Base-by-base conservation (phyloP, 2,888 invertebrate species). In the Cotesia congregata region DNA sequence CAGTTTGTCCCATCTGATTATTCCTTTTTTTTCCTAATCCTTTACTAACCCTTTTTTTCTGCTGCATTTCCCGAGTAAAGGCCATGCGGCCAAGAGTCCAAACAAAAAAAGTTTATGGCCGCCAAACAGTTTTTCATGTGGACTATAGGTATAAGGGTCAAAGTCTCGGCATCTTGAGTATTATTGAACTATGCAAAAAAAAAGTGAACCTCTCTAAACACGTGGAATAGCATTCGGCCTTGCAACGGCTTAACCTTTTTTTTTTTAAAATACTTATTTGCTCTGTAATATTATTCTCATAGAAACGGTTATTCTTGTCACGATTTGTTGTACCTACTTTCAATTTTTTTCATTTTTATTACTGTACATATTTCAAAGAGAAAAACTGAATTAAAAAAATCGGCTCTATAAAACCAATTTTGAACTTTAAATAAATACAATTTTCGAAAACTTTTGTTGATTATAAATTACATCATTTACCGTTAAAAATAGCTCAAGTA, bases 81-180 rank as follows among this genome's bases (percentile, higher is more conserved):
- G 40, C 40, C 6, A 30, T 15, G 17, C 30, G 38, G 20, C 17
- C 50, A 7, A 50, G 9, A 67, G 50, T 39, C 9, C n/a, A 62
- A 62, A 65, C 20, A 73, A 73, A 73, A 72, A 73, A 67, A 38
- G 73, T 67, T 67, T 67, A 73, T n/a, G 9, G 59, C 50, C n/a
- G 59, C 5, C 5, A 5, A 61, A 59, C 50, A 59, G 73, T 50
- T 65, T 67, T 67, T 50, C 73, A 9, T 20, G 65, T 30, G 15
- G 5, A 67, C 67, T n/a, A n/a, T 20, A 6, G 67, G 65, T 12
- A 65, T 65, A 9, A 65, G 65, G 65, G 65, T 65, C 65, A 12
- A 65, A 30, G 65, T 65, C 30, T 39, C 40, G 15, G 5, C 20
- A 12, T 6, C 39, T 30, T 30, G 5, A 9, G 38, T 60, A 39